Evolutionary conservation across 2,113 vertebrate species (phyloP).

Genomic region (Nerophis ophidion): DNA sequence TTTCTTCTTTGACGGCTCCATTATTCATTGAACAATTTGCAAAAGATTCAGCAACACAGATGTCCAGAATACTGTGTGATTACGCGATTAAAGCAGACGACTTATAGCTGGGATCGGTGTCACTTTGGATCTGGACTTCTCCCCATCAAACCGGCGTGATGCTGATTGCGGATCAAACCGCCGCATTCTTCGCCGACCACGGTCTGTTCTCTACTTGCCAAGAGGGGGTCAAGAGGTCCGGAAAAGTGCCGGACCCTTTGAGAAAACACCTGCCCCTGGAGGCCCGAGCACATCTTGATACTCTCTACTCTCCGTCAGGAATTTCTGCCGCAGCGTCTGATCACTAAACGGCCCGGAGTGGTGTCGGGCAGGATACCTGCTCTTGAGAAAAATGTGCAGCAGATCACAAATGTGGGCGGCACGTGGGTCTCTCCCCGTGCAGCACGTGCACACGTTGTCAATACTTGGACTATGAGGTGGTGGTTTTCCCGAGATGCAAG

Average conservation of each 20-base stretch:
- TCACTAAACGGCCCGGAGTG: background rate
- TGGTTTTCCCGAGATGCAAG: no score
- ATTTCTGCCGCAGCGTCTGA: slow-evolving; percentile 9
- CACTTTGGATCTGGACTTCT: background rate
- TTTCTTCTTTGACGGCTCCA: no score
- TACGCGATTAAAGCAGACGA: no score
- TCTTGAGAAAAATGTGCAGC: slow-evolving; percentile 8
- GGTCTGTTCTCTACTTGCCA: slow-evolving; percentile 52
- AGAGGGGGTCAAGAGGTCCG: slow-evolving; percentile 32
- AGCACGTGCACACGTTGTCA: background rate
- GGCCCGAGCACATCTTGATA: slow-evolving; percentile 21
- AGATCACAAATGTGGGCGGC: background rate
- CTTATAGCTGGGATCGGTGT: no score
- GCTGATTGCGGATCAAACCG: background rate
- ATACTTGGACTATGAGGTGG: no score
- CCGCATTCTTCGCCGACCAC: slow-evolving; percentile 48
- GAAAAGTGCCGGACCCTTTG: slow-evolving; percentile 46
- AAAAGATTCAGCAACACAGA: no score
- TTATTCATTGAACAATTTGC: no score
- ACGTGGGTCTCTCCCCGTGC: background rate
- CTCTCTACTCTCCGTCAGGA: slow-evolving; percentile 8
- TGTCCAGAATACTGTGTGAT: no score
- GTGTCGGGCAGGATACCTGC: background rate
- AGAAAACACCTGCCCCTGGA: slow-evolving; percentile 67
- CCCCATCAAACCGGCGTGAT: no score